Base-by-base conservation (phyloP, 2,888 invertebrate species). In the Priapulus caudatus region DNA sequence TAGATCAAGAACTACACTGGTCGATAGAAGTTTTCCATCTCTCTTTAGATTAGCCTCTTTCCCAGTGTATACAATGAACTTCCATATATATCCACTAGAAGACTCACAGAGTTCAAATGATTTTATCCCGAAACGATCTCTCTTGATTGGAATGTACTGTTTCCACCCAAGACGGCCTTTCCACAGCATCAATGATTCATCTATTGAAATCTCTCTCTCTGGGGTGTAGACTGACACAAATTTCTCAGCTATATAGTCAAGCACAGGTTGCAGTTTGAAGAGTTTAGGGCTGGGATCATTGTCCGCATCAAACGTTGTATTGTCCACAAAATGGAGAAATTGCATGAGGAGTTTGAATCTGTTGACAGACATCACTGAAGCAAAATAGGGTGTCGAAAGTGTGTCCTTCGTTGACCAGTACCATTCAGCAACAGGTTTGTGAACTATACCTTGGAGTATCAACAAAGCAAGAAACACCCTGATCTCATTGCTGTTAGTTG, bases 121-220 rank as follows among this genome's bases (percentile, higher is more conserved):
- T 54, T 58, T 60, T 1, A 58, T 43, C 18, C 56, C 58, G 45
- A 60, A 60, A 10, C 58, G 24, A 18, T 52, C 49, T 45, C 57
- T 24, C 43, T 59, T 59, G 1, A 46, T 23, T 5, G 59, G 58
- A 22, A 59, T 54, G 45, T 54, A 61, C 48, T 61, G 59, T 19
- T 50, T 54, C 33, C 51, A 55, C 20, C 43, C 19, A 3, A 58
- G 23, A 19, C 54, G 43, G 2, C 58, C 59, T 43, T 54, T 54
- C 43, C 50, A 58, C 43, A 54, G 49, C 23, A 58, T 33, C 2
- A 61, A 24, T 21, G 53, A 55, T 47, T 60, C 59, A 23, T 58
- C 57, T 0, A 58, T 45, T 3, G 52, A 51, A 10, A 59, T 43
- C 22, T 56, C 48, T 23, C 19, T 23, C 15, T 50, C 43, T 5